phyloP scores from a whole-genome alignment of 2,888 invertebrate species.

The Tricholauxania praeusta region DNA sequence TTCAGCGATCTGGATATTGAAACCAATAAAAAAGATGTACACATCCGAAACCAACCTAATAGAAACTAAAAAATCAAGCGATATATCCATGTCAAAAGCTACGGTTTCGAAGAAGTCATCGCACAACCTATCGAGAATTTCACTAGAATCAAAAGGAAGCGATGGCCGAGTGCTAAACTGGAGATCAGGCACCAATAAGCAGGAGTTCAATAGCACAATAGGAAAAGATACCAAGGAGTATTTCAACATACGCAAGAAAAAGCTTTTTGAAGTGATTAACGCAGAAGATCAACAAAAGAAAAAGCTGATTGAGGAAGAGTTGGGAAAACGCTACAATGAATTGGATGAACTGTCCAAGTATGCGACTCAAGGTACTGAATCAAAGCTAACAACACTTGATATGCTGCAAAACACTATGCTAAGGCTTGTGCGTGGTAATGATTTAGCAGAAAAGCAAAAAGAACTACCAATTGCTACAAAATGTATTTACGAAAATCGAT shows the following conservation, averaged over 20 bases:
- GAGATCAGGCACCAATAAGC: not conserved
- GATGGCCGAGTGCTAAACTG: not conserved
- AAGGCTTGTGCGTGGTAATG: not conserved
- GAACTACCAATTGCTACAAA: too few species aligned
- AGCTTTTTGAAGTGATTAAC: not conserved
- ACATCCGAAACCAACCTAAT: slow-evolving; percentile 20
- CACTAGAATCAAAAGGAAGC: too few species aligned
- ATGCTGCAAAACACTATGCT: not conserved
- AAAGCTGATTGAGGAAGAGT: slow-evolving; percentile 2
- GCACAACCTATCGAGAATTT: too few species aligned
- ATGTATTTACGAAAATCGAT: too few species aligned
- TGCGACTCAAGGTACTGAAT: too few species aligned
- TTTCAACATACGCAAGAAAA: slow-evolving; percentile 32
- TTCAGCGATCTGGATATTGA: slow-evolving; percentile 38
- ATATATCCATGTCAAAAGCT: too few species aligned
- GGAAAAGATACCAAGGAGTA: slow-evolving; percentile 35
- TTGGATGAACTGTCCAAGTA: too few species aligned
- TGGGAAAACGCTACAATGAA: slow-evolving; percentile 1
- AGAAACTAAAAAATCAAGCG: not conserved
- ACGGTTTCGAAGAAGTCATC: too few species aligned
- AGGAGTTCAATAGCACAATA: not conserved
- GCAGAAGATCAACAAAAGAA: not conserved
- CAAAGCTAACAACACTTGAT: not conserved
- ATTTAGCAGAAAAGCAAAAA: not conserved
- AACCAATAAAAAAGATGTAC: slow-evolving; percentile 21